These are phyloP conservation scores for Lethocerus indicus DNA, from an alignment of 1,140 invertebrate species.

Conservation along the genomic window DNA sequence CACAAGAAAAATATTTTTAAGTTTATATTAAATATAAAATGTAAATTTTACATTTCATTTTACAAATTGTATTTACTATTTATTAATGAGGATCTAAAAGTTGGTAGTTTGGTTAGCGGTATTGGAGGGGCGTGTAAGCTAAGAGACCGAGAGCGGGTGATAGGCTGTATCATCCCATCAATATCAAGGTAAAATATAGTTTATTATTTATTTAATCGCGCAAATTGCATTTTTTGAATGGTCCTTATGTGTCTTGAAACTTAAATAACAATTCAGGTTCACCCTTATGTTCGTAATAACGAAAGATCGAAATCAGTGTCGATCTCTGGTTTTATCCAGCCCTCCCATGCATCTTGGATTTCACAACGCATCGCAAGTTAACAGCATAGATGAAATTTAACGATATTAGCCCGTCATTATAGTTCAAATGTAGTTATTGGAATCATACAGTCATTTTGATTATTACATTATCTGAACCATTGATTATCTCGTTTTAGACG, in stretches of 20 bases:
- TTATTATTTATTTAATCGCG: not conserved
- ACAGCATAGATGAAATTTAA: not conserved
- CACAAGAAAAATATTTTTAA: too few relatives aligned
- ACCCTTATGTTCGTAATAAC: too few relatives aligned
- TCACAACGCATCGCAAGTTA: not conserved
- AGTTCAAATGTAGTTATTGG: not conserved
- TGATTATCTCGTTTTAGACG: not conserved
- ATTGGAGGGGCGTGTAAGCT: constrained; percentile 12
- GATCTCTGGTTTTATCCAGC: not conserved
- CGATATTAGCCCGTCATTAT: not conserved
- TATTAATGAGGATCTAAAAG: too few relatives aligned
- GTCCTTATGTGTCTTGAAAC: not conserved
- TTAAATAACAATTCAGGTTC: too few relatives aligned
- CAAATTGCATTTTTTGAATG: not conserved
- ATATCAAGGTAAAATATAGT: constrained; percentile 1
- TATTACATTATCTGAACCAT: not conserved
- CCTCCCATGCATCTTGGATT: not conserved
- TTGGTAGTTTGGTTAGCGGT: too few relatives aligned
- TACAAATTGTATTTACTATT: too few relatives aligned
- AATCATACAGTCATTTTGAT: not conserved
- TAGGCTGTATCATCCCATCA: constrained; percentile 14
- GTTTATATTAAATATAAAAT: too few relatives aligned
- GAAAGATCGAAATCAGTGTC: too few relatives aligned
- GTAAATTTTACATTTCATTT: too few relatives aligned
- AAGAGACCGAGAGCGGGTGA: constrained; percentile 11